phyloP scores from a whole-genome alignment of 2,113 vertebrate genomes.

The Sphaerodactylus townsendi region DNA sequence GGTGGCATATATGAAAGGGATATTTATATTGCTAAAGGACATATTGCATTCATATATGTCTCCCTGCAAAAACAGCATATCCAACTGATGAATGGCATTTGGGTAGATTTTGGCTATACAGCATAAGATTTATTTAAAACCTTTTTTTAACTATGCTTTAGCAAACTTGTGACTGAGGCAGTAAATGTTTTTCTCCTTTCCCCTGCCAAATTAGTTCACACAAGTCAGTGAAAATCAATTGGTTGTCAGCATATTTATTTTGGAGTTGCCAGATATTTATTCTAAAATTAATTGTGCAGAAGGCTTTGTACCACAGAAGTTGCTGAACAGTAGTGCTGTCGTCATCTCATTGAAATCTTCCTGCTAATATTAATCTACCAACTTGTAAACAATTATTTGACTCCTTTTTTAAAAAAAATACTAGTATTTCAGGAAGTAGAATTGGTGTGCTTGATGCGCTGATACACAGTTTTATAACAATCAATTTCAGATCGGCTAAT shows the following conservation, averaged over 20 bases:
- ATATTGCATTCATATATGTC: not conserved
- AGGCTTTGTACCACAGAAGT: not conserved
- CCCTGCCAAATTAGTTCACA: not conserved
- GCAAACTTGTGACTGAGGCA: constrained; percentile 47
- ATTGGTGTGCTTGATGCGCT: not conserved
- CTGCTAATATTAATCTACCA: not conserved
- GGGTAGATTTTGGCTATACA: not conserved
- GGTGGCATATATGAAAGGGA: not conserved
- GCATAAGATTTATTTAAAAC: not conserved
- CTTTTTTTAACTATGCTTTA: constrained; percentile 28
- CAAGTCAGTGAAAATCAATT: constrained; percentile 32
- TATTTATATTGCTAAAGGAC: not conserved
- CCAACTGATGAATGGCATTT: rapidly evolving
- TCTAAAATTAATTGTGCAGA: constrained; percentile 25
- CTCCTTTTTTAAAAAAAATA: not conserved
- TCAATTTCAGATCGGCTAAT: constrained; percentile 4
- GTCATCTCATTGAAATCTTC: not conserved
- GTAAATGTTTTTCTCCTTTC: constrained; percentile 6
- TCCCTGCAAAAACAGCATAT: constrained; percentile 1
- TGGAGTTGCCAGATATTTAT: constrained; percentile 42
- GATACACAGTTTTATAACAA: not conserved
- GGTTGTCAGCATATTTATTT: constrained; percentile 48
- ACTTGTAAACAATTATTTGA: rapidly evolving
- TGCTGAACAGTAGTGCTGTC: constrained; percentile 5
- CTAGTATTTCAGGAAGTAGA: not conserved